A percentile compares a stretch with the other conserved stretches of the same genome.
phyloP scores from a whole-genome alignment of 2,113 vertebrate species.

The Lepidiolamprologus cunningtoni region DNA sequence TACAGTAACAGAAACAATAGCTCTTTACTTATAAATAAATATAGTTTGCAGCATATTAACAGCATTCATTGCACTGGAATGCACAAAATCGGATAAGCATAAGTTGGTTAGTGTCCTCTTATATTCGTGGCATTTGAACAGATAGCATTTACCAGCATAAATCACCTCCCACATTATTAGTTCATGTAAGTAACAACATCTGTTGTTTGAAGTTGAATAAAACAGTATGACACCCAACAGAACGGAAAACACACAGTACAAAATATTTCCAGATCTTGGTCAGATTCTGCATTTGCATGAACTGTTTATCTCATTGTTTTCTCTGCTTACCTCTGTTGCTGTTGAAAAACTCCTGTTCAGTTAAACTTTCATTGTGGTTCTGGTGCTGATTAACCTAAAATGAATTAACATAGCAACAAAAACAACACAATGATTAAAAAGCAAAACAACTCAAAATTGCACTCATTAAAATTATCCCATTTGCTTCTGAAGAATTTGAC shows the following conservation, averaged over 20 bases:
- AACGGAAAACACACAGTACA: background rate
- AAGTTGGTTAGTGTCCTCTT: background rate
- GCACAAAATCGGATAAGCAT: background rate
- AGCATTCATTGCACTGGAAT: background rate
- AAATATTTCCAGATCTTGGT: no score
- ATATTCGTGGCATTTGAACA: background rate
- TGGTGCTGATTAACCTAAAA: no score
- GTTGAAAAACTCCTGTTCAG: no score
- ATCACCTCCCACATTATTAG: background rate
- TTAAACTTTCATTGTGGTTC: no score
- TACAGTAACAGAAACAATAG: background rate
- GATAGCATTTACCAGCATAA: background rate
- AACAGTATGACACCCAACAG: background rate
- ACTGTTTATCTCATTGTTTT: no score
- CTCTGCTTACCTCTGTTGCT: no score
- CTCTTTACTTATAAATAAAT: background rate
- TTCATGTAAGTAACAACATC: background rate
- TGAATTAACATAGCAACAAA: no score
- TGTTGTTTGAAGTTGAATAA: background rate
- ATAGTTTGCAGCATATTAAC: background rate
- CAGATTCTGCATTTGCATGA: no score
- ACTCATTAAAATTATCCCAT: no score
- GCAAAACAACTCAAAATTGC: no score
- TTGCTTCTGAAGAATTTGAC: no score
- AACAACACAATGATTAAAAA: no score